These are phyloP conservation scores for Tolmerus cingulatus DNA, from an alignment of 2,888 invertebrate species.

Conservation along the genomic window DNA sequence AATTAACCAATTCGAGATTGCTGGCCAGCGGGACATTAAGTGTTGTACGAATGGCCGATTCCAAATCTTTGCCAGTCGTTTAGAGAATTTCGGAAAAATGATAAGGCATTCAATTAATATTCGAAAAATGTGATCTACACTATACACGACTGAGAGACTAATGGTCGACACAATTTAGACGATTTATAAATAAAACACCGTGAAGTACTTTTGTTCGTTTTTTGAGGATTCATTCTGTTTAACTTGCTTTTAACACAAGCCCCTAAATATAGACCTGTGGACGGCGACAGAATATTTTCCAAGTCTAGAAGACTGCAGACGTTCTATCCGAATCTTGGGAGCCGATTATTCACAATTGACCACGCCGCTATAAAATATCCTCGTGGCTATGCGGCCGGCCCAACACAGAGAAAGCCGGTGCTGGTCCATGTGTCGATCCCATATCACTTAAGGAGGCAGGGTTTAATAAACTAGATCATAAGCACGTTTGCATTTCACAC, in stretches of 20 bases:
- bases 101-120: background rate
- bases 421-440: background rate
- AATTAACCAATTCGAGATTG: background rate
- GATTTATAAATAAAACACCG: slow-evolving; percentile 47
- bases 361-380: background rate
- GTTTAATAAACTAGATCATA: slow-evolving; percentile 21
- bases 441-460: background rate
- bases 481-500: slow-evolving; percentile 6
- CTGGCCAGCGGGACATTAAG: background rate
- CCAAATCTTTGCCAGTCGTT: background rate
- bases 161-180: slow-evolving; percentile 45
- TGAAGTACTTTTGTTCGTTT: slow-evolving; percentile 27
- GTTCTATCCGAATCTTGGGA: background rate
- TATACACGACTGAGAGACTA: background rate
- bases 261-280: slow-evolving; percentile 45
- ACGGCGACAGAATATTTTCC: slow-evolving; percentile 22
- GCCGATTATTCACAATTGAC: slow-evolving; percentile 13
- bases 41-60: background rate
- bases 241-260: slow-evolving; percentile 41
- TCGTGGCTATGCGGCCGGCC: background rate
- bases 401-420: background rate
- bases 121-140: background rate
- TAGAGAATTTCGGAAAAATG: background rate
- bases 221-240: slow-evolving; percentile 40
- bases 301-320: slow-evolving; percentile 1